These are phyloP conservation scores for Stichodactyla helianthus DNA, from an alignment of 64 coral and sea anemone genomes.

Conservation along the genomic window DNA sequence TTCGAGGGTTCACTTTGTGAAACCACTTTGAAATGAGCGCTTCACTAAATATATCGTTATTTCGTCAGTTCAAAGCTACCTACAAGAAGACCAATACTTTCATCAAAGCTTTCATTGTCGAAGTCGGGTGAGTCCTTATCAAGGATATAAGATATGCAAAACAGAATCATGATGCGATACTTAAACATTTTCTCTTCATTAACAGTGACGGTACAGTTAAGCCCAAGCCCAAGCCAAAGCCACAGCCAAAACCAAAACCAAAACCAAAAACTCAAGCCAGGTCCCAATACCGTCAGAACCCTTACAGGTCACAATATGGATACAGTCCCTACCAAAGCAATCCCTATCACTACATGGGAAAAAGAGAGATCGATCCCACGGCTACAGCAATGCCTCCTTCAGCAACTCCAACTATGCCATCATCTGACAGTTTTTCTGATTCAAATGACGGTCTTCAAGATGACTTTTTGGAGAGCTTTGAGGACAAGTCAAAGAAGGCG, in stretches of 20 bases:
- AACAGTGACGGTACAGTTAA: background rate
- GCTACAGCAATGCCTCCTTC: constrained; percentile 17
- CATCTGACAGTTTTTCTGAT: background rate
- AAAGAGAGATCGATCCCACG: background rate
- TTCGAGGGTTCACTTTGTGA: no score
- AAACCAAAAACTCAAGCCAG: background rate
- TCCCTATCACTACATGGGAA: background rate
- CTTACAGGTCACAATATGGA: background rate
- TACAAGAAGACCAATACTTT: background rate
- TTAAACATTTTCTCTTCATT: background rate
- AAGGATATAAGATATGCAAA: no score
- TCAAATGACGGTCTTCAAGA: constrained; percentile 3
- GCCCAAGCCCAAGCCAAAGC: background rate
- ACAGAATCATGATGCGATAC: no score
- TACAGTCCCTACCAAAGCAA: background rate
- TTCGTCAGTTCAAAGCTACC: constrained; percentile 9
- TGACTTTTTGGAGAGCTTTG: constrained; percentile 14
- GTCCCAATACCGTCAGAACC: background rate
- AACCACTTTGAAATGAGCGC: no score
- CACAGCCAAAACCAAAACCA: background rate
- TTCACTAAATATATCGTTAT: background rate
- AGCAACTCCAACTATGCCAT: background rate
- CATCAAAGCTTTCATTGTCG: background rate
- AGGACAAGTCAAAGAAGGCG: background rate
- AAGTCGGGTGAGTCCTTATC: background rate